These are phyloP conservation scores for Phoxinus dragarum DNA, from an alignment of 2,797 vertebrate species.

Conservation along the genomic window DNA sequence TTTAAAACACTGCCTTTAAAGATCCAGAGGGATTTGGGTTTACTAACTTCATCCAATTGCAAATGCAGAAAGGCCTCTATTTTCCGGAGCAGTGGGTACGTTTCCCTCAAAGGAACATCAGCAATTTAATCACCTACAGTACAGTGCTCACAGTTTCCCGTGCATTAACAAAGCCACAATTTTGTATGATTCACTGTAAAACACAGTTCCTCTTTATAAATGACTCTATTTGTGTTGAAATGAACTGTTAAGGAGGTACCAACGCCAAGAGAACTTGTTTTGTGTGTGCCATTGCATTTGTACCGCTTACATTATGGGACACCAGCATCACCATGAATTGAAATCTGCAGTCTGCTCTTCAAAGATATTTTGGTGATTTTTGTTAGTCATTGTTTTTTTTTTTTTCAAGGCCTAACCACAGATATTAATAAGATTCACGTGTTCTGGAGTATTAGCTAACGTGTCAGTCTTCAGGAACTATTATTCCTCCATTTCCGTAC, in stretches of 20 bases:
- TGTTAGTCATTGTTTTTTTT: constrained; percentile 49
- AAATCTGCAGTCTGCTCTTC: constrained; percentile 35
- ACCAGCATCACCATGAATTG: constrained; percentile 40
- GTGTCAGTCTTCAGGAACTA: constrained; percentile 43
- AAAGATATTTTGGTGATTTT: constrained; percentile 51
- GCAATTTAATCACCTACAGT: constrained; percentile 60
- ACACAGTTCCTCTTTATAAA: constrained; percentile 52
- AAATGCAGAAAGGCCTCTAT: constrained; percentile 57
- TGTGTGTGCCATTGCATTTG: constrained; percentile 41
- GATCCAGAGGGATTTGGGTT: constrained; percentile 48
- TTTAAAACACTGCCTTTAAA: constrained; percentile 45
- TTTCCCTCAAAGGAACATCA: constrained; percentile 59
- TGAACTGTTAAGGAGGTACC: constrained; percentile 48
- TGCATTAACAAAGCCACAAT: constrained; percentile 60
- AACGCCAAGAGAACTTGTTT: constrained; percentile 45
- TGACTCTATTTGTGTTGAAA: constrained; percentile 52
- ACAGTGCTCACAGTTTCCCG: constrained; percentile 62
- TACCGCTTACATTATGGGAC: constrained; percentile 31
- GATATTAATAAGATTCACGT: constrained; percentile 40
- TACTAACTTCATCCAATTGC: constrained; percentile 52
- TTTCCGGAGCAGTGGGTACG: constrained; percentile 52
- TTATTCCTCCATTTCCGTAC: neutral
- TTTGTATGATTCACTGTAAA: constrained; percentile 62
- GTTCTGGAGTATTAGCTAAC: constrained; percentile 47
- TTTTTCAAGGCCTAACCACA: constrained; percentile 46